Evolutionary conservation across 2,888 invertebrate species (phyloP).

Genomic region (Callinectes sapidus): DNA sequence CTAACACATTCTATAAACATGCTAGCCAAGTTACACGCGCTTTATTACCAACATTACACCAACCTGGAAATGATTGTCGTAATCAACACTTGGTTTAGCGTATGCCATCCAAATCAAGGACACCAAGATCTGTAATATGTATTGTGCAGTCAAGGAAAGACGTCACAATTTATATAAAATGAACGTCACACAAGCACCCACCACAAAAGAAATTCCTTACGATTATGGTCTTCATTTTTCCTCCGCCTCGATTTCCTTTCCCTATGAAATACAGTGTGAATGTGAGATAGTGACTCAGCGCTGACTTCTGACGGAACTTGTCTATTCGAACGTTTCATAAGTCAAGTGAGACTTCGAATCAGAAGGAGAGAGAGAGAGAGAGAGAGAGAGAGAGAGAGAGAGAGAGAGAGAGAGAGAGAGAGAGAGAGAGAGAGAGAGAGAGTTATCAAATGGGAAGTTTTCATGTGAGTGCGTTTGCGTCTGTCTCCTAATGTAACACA

Average conservation of each 20-base stretch:
- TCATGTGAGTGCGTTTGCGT: too few species aligned
- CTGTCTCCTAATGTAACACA: too few species aligned
- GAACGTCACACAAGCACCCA: neutral
- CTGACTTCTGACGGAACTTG: neutral
- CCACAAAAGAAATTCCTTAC: neutral
- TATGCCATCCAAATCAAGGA: neutral
- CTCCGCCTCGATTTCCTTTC: neutral
- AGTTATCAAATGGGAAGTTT: too few species aligned
- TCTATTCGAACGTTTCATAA: neutral
- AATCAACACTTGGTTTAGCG: neutral
- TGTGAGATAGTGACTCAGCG: neutral
- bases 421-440: too few species aligned
- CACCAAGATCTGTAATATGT: neutral
- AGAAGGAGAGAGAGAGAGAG: neutral
- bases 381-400: too few species aligned
- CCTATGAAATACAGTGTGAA: neutral
- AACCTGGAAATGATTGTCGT: neutral
- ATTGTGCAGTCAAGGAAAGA: neutral
- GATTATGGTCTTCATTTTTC: neutral
- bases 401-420: too few species aligned
- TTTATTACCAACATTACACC: neutral
- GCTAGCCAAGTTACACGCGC: neutral
- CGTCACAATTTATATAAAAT: neutral
- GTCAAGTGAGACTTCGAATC: neutral
- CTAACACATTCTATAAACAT: neutral